Conservation (phyloP, 2,797 vertebrate genomes). For the Helarctos malayanus region DNA sequence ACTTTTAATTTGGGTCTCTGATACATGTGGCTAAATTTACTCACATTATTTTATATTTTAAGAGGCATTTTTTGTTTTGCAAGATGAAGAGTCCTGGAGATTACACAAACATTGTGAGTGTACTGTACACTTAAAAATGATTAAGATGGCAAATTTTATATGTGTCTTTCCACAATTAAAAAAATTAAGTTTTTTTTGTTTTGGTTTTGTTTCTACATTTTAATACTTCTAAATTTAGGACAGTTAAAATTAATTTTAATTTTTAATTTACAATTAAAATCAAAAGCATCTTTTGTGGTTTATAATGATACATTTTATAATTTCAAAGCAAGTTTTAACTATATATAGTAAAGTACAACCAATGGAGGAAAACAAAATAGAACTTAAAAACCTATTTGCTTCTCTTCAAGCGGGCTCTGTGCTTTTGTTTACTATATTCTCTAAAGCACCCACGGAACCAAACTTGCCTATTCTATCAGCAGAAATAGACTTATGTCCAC, state of each 20-base stretch:
- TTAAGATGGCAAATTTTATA: neutral
- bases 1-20: slow-evolving; percentile 34
- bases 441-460: neutral
- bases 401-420: neutral
- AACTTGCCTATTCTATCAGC: slow-evolving; percentile 11
- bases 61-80: neutral
- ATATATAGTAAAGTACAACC: neutral
- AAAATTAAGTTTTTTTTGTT: neutral
- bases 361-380: slow-evolving; percentile 6
- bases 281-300: neutral
- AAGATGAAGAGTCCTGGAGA: neutral
- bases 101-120: neutral
- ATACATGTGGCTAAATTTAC: slow-evolving; percentile 8
- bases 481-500: neutral
- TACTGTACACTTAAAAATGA: neutral
- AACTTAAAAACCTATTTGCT: neutral
- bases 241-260: neutral
- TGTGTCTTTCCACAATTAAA: slow-evolving; percentile 14
- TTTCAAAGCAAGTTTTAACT: neutral
- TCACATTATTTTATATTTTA: neutral
- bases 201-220: neutral
- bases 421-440: neutral
- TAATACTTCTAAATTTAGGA: slow-evolving; percentile 34
- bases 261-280: neutral
- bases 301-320: slow-evolving; percentile 50